Conservation (phyloP, 2,113 vertebrate genomes). For the Penelope pileata region DNA sequence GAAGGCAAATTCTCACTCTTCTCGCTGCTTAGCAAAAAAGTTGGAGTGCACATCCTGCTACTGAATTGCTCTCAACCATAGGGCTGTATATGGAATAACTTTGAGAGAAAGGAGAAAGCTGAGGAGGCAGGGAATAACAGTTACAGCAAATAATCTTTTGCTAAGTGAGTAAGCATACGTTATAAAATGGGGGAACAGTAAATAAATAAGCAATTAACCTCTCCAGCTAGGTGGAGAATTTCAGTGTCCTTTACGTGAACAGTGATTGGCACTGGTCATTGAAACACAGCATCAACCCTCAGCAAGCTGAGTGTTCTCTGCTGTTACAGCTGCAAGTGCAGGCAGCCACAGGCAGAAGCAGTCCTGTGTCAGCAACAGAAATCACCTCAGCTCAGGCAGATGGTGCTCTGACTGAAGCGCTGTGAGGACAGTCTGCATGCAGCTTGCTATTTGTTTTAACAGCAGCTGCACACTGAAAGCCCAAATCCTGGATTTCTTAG, state of each 20-base stretch:
- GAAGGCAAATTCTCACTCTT: not conserved
- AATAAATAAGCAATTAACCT: not conserved
- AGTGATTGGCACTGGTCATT: not conserved
- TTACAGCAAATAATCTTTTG: not conserved
- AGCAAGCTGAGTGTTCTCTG: not conserved
- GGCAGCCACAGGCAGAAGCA: not conserved
- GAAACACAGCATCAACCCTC: not conserved
- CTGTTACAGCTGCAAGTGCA: not conserved
- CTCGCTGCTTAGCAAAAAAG: not conserved
- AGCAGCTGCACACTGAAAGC: not conserved
- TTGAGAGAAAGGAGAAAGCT: not conserved
- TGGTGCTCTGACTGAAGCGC: not conserved
- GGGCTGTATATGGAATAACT: not conserved
- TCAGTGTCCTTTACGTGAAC: not conserved
- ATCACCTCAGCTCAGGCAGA: not conserved
- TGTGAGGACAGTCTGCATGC: not conserved
- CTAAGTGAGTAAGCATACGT: not conserved
- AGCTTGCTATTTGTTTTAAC: not conserved
- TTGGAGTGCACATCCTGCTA: not conserved
- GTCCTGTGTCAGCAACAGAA: not conserved
- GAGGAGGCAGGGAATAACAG: too few species aligned
- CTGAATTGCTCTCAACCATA: not conserved
- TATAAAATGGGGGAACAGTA: not conserved
- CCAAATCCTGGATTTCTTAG: not conserved
- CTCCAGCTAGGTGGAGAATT: not conserved